These are phyloP conservation scores for Stratiomys singularior DNA, from an alignment of 2,888 invertebrate species.

Conservation along the genomic window DNA sequence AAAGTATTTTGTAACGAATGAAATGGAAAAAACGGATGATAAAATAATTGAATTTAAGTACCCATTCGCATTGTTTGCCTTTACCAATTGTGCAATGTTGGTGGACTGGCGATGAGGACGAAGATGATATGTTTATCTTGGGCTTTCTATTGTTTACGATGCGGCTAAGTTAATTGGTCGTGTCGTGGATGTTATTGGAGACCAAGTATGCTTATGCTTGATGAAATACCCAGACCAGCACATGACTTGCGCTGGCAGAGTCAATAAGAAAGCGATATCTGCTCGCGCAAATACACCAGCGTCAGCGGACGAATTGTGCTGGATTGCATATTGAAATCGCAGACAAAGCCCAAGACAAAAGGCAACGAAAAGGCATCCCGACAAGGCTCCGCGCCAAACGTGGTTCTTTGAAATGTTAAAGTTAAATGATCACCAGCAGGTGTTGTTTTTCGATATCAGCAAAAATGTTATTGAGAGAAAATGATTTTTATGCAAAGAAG, in stretches of 20 bases:
- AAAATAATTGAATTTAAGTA: conserved; percentile 37
- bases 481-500: conserved; percentile 25
- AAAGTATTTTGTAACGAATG: conserved; percentile 42
- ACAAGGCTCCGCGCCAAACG: neutral
- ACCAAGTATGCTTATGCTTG: conserved; percentile 1
- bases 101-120: neutral
- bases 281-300: neutral
- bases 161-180: conserved; percentile 42
- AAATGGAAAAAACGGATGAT: conserved; percentile 32
- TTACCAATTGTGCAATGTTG: conserved; percentile 42
- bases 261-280: conserved; percentile 36
- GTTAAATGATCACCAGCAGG: conserved; percentile 31
- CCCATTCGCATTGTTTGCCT: conserved; percentile 24
- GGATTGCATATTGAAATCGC: neutral
- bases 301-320: neutral
- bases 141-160: conserved; percentile 43
- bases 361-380: too few species aligned
- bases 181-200: conserved; percentile 17
- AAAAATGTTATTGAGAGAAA: conserved; percentile 20
- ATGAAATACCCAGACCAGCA: conserved; percentile 2
- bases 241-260: conserved; percentile 15
- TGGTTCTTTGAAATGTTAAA: conserved; percentile 38
- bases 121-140: conserved; percentile 45
- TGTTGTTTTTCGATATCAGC: conserved; percentile 38
- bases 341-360: neutral